Conservation (phyloP, 1,140 invertebrate species). For the Anadara kagoshimensis region DNA sequence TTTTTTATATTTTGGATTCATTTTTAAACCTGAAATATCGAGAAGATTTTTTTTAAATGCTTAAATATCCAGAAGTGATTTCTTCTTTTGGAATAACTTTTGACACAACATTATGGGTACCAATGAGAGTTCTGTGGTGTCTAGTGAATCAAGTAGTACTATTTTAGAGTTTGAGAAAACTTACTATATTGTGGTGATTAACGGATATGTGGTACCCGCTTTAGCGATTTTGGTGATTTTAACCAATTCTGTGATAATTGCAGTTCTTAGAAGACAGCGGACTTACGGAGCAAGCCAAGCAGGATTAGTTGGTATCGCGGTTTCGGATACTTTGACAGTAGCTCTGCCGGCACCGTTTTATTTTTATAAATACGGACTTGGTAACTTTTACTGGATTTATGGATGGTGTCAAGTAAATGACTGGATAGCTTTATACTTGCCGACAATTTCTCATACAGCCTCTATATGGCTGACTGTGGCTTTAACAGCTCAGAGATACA, state of each 20-base stretch:
- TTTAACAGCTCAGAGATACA: slow-evolving; percentile 18
- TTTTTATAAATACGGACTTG: slow-evolving; percentile 18
- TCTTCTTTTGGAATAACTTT: too few species aligned
- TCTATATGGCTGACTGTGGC: slow-evolving; percentile 32
- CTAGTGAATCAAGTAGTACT: too few species aligned
- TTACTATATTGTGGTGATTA: slow-evolving; percentile 18
- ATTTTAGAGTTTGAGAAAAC: too few species aligned
- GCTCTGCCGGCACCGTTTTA: slow-evolving; percentile 37
- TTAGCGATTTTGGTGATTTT: slow-evolving; percentile 27
- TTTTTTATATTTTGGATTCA: too few species aligned
- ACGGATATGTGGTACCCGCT: slow-evolving; percentile 28
- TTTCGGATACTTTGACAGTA: slow-evolving; percentile 28
- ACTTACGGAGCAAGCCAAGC: slow-evolving; percentile 38
- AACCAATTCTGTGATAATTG: slow-evolving; percentile 26
- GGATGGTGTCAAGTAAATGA: slow-evolving; percentile 12
- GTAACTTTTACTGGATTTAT: slow-evolving; percentile 6
- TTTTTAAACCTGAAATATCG: too few species aligned
- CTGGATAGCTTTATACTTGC: slow-evolving; percentile 27
- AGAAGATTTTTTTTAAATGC: too few species aligned
- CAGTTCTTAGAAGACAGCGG: slow-evolving; percentile 27
- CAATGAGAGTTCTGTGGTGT: too few species aligned
- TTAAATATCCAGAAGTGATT: too few species aligned
- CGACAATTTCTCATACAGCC: slow-evolving; percentile 31
- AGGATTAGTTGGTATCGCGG: slow-evolving; percentile 25
- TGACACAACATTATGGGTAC: too few species aligned